phyloP scores from a whole-genome alignment of 2,888 invertebrate genomes.

The Eulithis prunata region DNA sequence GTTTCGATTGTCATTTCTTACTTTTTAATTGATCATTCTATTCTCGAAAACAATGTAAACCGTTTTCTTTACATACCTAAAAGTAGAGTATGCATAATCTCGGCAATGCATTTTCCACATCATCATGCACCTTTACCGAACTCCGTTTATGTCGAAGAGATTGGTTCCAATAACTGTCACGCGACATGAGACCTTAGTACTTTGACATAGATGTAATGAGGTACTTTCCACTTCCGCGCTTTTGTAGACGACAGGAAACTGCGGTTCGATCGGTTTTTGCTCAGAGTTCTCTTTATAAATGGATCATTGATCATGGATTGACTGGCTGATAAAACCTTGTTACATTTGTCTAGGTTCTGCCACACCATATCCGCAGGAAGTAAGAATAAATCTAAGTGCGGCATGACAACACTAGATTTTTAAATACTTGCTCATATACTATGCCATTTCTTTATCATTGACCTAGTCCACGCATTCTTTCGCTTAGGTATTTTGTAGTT shows the following conservation, averaged over 20 bases:
- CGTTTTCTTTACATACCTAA: too few species aligned
- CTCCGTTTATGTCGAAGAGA: slow-evolving; percentile 15
- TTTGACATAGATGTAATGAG: slow-evolving; percentile 13
- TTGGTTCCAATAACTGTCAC: slow-evolving; percentile 16
- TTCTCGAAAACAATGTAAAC: too few species aligned
- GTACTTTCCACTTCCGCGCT: slow-evolving; percentile 33
- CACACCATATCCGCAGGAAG: slow-evolving; percentile 7
- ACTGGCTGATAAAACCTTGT: slow-evolving; percentile 19
- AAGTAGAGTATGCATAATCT: slow-evolving; percentile 2
- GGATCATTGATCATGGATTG: slow-evolving; percentile 30
- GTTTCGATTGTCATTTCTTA: too few species aligned
- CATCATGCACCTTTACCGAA: slow-evolving; percentile 17
- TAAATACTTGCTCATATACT: too few species aligned
- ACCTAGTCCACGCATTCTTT: too few species aligned
- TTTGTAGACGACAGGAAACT: slow-evolving; percentile 34
- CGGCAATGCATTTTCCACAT: slow-evolving; percentile 10
- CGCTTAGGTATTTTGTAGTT: too few species aligned
- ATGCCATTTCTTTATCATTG: too few species aligned
- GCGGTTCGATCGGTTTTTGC: slow-evolving; percentile 33
- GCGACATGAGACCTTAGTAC: slow-evolving; percentile 9
- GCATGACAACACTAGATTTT: too few species aligned
- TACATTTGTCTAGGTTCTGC: not conserved
- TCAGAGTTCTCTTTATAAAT: slow-evolving; percentile 23
- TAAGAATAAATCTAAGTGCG: too few species aligned
- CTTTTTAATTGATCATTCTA: too few species aligned